Percentiles rank a stretch among this genome's conserved stretches.
Conservation (phyloP, 2,888 invertebrate genomes). For the Netelia virgata region DNA sequence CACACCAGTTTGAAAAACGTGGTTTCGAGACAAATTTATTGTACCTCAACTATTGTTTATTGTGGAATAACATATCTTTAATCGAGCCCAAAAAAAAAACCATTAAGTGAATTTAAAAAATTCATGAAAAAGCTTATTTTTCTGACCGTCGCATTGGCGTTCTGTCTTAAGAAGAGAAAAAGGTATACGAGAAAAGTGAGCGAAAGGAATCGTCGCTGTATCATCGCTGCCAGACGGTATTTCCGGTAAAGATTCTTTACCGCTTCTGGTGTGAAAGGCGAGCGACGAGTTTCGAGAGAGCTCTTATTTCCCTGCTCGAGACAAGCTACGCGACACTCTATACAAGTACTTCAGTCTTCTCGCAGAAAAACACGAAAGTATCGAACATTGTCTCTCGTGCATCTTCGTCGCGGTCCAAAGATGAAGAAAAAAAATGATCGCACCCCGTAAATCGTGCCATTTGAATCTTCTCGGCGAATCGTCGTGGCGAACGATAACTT, state of each 20-base stretch:
- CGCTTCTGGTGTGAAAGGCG: background rate
- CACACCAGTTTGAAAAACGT: too few species aligned
- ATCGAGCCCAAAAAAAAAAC: too few species aligned
- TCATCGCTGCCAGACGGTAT: background rate
- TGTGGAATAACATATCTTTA: too few species aligned
- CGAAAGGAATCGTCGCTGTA: background rate
- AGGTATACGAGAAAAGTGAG: background rate
- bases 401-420: background rate
- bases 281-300: background rate
- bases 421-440: background rate
- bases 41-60: too few species aligned
- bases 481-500: background rate
- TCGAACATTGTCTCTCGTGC: constrained; percentile 18
- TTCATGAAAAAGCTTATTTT: background rate
- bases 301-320: constrained; percentile 22
- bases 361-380: background rate
- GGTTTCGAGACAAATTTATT: too few species aligned
- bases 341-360: constrained; percentile 6
- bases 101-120: too few species aligned
- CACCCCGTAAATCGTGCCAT: background rate
- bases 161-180: background rate
- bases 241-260: background rate
- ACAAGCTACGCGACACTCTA: constrained; percentile 16
- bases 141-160: background rate
- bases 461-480: background rate